Conservation (phyloP, 2,113 vertebrate species). For the Dendropsophus ebraccatus region DNA sequence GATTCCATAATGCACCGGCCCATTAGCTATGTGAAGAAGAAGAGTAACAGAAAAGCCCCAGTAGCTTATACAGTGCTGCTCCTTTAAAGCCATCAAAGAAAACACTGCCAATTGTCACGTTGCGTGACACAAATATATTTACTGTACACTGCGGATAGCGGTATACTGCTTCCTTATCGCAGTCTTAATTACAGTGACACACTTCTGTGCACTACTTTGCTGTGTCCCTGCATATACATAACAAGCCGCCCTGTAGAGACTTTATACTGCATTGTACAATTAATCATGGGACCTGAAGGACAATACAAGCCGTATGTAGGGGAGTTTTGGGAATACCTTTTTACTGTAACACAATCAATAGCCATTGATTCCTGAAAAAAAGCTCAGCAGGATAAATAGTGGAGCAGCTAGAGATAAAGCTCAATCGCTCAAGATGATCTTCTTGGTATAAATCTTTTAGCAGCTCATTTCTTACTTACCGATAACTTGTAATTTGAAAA, state of each 20-base stretch:
- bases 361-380: constrained; percentile 46
- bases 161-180: neutral
- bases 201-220: neutral
- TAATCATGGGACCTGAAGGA: constrained; percentile 18
- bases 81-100: too few species aligned
- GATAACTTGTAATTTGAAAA: constrained; percentile 22
- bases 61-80: too few species aligned
- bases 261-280: neutral
- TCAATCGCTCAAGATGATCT: constrained; percentile 37
- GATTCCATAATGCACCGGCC: too few species aligned
- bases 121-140: too few species aligned
- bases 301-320: neutral
- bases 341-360: constrained; percentile 54
- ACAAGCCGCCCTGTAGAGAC: neutral
- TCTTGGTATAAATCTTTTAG: constrained; percentile 43
- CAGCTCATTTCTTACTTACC: constrained; percentile 1
- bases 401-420: constrained; percentile 39
- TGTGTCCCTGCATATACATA: constrained; percentile 12
- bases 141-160: too few species aligned
- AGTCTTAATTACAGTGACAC: constrained; percentile 25
- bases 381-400: constrained; percentile 39
- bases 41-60: too few species aligned
- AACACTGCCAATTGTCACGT: too few species aligned
- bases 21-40: too few species aligned
- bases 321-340: constrained; percentile 40